Evolutionary conservation across 2,113 vertebrate species (phyloP).

Genomic region (Phylloscopus whistleri): DNA sequence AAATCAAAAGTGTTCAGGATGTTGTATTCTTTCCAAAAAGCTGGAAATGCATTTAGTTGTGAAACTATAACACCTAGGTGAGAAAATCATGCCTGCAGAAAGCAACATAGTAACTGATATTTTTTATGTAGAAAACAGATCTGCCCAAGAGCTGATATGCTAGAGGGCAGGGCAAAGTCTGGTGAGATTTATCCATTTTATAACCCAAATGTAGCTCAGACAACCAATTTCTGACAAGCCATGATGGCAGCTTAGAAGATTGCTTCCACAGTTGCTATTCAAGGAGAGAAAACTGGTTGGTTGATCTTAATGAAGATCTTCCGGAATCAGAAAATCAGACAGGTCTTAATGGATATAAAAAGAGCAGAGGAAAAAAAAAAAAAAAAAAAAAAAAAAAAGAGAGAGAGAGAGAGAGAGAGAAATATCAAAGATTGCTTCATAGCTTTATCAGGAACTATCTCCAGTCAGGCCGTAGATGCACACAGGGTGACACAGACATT

Average conservation of each 20-base stretch:
- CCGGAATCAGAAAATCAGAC: background rate
- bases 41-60: conserved; percentile 28
- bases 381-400: too few species aligned
- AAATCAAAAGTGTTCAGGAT: background rate
- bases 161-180: background rate
- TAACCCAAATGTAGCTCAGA: background rate
- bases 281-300: background rate
- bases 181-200: background rate
- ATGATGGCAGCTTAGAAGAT: background rate
- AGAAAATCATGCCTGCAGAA: conserved; percentile 30
- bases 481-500: background rate
- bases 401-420: too few species aligned
- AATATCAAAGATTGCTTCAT: background rate
- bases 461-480: background rate
- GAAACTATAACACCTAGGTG: conserved; percentile 2
- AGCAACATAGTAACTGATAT: background rate
- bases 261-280: background rate
- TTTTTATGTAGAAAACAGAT: conserved; percentile 23
- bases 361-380: background rate
- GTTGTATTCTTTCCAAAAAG: conserved; percentile 1
- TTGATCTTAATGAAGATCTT: background rate
- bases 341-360: background rate
- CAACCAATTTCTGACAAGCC: background rate
- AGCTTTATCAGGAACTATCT: background rate
- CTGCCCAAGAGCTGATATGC: background rate